phyloP scores from a whole-genome alignment of 2,888 invertebrate genomes.

The Elgonia sp. region DNA sequence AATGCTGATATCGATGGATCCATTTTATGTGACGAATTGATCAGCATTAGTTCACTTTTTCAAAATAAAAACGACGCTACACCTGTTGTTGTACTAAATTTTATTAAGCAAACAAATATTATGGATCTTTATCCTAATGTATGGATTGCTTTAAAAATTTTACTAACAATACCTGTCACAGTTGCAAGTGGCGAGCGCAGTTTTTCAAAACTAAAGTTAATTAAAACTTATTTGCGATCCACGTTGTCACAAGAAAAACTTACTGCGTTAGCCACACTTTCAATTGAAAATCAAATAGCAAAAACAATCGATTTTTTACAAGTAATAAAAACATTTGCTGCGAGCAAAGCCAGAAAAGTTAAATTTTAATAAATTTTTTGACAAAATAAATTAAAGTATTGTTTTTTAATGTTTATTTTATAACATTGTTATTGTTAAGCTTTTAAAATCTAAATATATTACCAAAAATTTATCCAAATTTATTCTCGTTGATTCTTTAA shows the following conservation, averaged over 20 bases:
- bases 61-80: conserved; percentile 35
- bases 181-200: conserved; percentile 75
- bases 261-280: too few relatives aligned
- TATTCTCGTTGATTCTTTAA: too few relatives aligned
- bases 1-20: conserved; percentile 74
- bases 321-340: conserved; percentile 24
- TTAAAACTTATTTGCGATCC: too few relatives aligned
- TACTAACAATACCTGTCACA: conserved; percentile 75
- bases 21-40: conserved; percentile 33
- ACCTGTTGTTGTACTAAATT: conserved; percentile 42
- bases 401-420: too few relatives aligned
- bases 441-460: too few relatives aligned
- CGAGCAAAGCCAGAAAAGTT: conserved; percentile 32
- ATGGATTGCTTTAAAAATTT: conserved; percentile 67
- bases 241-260: too few relatives aligned
- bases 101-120: conserved; percentile 23
- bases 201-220: conserved; percentile 77
- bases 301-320: conserved; percentile 36
- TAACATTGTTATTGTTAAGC: too few relatives aligned
- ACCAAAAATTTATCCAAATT: too few relatives aligned
- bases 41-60: conserved; percentile 41
- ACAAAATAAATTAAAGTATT: too few relatives aligned
- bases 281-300: conserved; percentile 39
- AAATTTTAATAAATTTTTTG: conserved; percentile 8
- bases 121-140: conserved; percentile 12